Conservation (phyloP, 30 jellyfish, hydroid and myxozoan genomes). For the Aurelia sp. region DNA sequence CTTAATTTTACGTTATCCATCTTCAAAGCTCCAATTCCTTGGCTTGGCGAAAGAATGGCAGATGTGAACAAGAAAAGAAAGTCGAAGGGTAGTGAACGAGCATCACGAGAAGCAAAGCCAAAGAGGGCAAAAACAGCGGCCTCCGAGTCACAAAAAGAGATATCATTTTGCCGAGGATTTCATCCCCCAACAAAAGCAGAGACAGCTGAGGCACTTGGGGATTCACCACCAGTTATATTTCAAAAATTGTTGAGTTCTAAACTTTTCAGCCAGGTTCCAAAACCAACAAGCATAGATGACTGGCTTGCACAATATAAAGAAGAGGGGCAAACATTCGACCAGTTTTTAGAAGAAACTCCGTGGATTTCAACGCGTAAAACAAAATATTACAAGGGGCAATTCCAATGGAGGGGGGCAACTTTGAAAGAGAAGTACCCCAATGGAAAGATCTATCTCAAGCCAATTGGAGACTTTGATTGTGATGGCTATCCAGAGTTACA, state of each 20-base stretch:
- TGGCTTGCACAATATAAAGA: constrained; percentile 12
- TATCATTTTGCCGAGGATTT: not conserved
- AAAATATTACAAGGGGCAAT: not conserved
- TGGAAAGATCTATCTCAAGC: constrained; percentile 1
- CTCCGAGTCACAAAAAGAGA: no score
- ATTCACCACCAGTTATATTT: not conserved
- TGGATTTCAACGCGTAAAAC: not conserved
- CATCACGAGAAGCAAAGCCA: no score
- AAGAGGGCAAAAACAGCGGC: no score
- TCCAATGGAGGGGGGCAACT: not conserved
- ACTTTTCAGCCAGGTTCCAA: not conserved
- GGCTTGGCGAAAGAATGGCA: no score
- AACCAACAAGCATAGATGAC: constrained; percentile 1
- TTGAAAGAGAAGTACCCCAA: not conserved
- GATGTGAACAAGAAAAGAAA: no score
- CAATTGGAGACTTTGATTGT: not conserved
- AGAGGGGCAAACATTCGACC: not conserved
- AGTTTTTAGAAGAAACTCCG: not conserved
- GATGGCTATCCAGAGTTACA: not conserved
- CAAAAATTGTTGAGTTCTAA: not conserved
- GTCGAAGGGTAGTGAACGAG: no score
- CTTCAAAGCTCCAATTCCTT: no score
- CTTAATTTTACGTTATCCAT: no score
- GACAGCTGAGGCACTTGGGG: not conserved
- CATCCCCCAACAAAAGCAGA: not conserved